Base-by-base conservation (phyloP, 2,888 invertebrate genomes). In the Ophion costatus region DNA sequence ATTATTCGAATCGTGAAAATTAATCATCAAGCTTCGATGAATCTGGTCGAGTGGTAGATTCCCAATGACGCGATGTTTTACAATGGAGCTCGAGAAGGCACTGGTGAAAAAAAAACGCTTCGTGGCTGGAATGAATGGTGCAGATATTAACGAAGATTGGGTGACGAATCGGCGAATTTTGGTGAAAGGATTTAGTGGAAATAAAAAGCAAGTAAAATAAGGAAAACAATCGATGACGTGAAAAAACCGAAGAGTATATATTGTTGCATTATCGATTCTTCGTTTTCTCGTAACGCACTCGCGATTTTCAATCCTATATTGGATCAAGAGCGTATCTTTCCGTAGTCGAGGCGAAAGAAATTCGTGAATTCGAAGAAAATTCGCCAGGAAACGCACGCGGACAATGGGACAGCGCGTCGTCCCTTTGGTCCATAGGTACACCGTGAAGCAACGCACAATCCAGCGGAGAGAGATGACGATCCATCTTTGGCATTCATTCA, bases 401-500 rank as follows among this genome's bases (percentile, higher is more conserved):
- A 91, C 91, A 91, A 91, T 89, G 67, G 82, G 73, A 75, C 77
- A 88, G 90, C 85, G 38, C 56, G 42, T 67, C n/a, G 33, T 66
- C 66, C 7, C 14, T 11, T 20, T 9, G 64, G 10, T 22, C 51
- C 59, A 24, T 33, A 45, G 59, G 59, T 64, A 51, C 24, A 33
- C 10, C 11, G 29, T 29, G 14, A 61, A 61, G 20, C 57, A 56
- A 22, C n/a, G 0, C 2, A 24, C 38, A 14, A 89, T 88, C 90
- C 89, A 88, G 89, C 89, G 90, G 90, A 90, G 87, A 57, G 82
- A 80, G 83, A 76, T 75, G 85, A 84, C 90, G 90, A 92, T 92
- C 92, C 92, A 92, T 92, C 92, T 92, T 91, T 91, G 89, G 89
- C 88, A 90, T 92, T 92, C 91, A 92, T 92, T 91, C 91, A 88